These are phyloP conservation scores for Clanis bilineata DNA, from an alignment of 2,888 invertebrate genomes.

Conservation along the genomic window DNA sequence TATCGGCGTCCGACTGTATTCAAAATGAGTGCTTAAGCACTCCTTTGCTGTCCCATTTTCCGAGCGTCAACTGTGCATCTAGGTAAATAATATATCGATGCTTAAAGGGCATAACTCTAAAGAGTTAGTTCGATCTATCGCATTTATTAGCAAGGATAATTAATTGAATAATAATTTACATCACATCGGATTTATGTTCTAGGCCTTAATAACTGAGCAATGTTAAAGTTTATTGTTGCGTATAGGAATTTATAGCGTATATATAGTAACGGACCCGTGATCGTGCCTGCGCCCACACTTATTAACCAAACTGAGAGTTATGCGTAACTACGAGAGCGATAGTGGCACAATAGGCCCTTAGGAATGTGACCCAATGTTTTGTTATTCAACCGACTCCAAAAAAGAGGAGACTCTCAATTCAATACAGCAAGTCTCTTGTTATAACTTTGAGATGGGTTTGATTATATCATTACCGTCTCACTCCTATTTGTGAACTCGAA, in stretches of 20 bases:
- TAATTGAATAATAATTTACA: neutral
- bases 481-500: constrained; percentile 15
- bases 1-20: too few species aligned
- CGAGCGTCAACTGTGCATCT: too few species aligned
- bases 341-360: constrained; percentile 68
- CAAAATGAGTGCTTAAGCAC: too few species aligned
- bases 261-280: constrained; percentile 47
- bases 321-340: constrained; percentile 64
- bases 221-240: constrained; percentile 27
- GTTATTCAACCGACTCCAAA: too few species aligned
- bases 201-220: constrained; percentile 5
- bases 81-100: too few species aligned
- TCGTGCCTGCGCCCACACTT: constrained; percentile 65
- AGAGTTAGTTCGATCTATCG: too few species aligned
- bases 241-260: constrained; percentile 49
- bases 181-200: neutral
- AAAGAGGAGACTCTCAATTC: too few species aligned
- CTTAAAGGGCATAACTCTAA: too few species aligned
- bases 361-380: constrained; percentile 72
- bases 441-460: too few species aligned
- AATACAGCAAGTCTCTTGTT: too few species aligned
- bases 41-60: too few species aligned
- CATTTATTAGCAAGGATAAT: neutral
- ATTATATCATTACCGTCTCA: constrained; percentile 37
- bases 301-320: constrained; percentile 77